Conservation (phyloP, 2,888 invertebrate species). For the Athetis lepigone region DNA sequence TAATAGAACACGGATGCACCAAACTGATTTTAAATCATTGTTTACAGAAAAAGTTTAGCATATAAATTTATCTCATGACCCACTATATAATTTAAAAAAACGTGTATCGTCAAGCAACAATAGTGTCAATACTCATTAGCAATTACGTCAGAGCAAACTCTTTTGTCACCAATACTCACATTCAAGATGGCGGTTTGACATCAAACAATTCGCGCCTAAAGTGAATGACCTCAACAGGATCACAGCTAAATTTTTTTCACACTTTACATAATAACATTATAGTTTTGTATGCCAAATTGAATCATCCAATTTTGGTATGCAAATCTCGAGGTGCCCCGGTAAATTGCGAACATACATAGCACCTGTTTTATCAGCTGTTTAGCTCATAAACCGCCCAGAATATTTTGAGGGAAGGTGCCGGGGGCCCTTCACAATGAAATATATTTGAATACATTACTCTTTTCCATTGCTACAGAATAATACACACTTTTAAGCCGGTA, state of each 20-base stretch:
- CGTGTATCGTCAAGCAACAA: slow-evolving; percentile 19
- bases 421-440: slow-evolving; percentile 45
- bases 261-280: slow-evolving; percentile 38
- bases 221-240: slow-evolving; percentile 53
- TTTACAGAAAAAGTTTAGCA: background rate
- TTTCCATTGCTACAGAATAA: slow-evolving; percentile 40
- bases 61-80: slow-evolving; percentile 33
- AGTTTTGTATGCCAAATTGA: slow-evolving; percentile 50
- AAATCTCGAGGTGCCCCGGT: slow-evolving; percentile 48
- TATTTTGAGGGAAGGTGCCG: slow-evolving; percentile 43
- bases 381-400: slow-evolving; percentile 51
- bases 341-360: slow-evolving; percentile 54
- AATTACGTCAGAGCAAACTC: slow-evolving; percentile 31
- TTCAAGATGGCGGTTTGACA: slow-evolving; percentile 38
- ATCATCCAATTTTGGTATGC: slow-evolving; percentile 57
- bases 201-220: slow-evolving; percentile 43
- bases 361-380: slow-evolving; percentile 56
- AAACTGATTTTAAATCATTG: slow-evolving; percentile 6
- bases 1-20: no score
- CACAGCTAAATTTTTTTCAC: slow-evolving; percentile 28
- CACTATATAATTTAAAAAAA: slow-evolving; percentile 29
- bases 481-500: slow-evolving; percentile 30
- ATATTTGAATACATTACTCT: slow-evolving; percentile 54
- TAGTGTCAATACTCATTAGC: slow-evolving; percentile 17
- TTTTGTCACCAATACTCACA: slow-evolving; percentile 31